A percentile compares a stretch with the other conserved stretches of the same genome.
Conservation (phyloP, 2,888 invertebrate genomes). For the Congeria kusceri region DNA sequence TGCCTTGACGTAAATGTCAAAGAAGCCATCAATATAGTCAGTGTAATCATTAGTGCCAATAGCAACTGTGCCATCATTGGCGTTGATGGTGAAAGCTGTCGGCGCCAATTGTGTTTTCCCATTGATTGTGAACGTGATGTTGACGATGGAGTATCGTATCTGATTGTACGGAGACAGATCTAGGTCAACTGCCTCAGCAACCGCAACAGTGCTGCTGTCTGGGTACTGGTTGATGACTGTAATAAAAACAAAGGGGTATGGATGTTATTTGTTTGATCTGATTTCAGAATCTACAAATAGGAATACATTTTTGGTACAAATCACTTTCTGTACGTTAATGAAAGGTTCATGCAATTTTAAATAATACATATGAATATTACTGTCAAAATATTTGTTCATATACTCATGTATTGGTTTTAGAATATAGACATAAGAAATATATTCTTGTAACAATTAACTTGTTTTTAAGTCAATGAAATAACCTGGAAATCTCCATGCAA, state of each 20-base stretch:
- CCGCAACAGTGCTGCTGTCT: neutral
- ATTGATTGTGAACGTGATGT: slow-evolving; percentile 44
- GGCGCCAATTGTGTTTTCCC: slow-evolving; percentile 22
- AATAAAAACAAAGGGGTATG: slow-evolving; percentile 16
- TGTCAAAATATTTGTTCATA: too few species aligned
- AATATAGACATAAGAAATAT: too few species aligned
- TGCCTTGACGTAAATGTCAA: slow-evolving; percentile 68
- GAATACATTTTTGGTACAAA: too few species aligned
- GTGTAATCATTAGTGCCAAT: slow-evolving; percentile 65
- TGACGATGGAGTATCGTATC: slow-evolving; percentile 65
- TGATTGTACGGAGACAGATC: slow-evolving; percentile 60
- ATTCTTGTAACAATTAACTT: too few species aligned
- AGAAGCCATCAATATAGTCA: slow-evolving; percentile 71
- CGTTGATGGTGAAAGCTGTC: slow-evolving; percentile 71
- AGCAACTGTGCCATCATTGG: slow-evolving; percentile 66
- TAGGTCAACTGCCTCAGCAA: slow-evolving; percentile 57
- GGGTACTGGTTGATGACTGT: slow-evolving; percentile 67
- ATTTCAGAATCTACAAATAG: too few species aligned
- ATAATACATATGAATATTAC: too few species aligned
- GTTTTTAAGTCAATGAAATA: too few species aligned
- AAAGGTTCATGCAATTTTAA: too few species aligned
- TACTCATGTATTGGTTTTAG: too few species aligned
- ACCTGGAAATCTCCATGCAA: too few species aligned
- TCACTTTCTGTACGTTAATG: too few species aligned
- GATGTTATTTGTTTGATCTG: too few species aligned